A percentile compares a stretch with the other conserved stretches of the same genome.
Evolutionary conservation across 2,888 invertebrate genomes (phyloP).

Genomic region (Phortica magna): DNA sequence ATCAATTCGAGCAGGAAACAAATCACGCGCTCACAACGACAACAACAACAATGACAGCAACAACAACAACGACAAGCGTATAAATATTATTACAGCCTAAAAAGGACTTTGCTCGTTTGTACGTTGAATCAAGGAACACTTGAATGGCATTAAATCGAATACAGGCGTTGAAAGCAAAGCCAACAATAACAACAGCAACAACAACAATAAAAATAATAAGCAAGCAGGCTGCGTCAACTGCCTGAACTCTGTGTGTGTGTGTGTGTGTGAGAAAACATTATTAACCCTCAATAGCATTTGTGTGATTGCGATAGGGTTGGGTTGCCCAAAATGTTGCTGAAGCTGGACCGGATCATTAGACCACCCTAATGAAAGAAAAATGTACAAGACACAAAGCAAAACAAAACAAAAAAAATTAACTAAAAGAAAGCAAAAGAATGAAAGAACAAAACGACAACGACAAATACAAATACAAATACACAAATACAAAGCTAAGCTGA

Average conservation of each 20-base stretch:
- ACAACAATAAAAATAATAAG: conserved; percentile 28
- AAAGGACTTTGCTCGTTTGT: conserved; percentile 54
- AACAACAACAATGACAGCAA: conserved; percentile 7
- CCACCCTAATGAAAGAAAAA: conserved; percentile 15
- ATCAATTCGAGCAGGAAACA: conserved; percentile 61
- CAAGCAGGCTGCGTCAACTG: too few species aligned
- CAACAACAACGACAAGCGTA: conserved; percentile 10
- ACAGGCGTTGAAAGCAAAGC: conserved; percentile 44
- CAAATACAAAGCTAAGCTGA: conserved; percentile 9
- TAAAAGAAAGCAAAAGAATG: background rate
- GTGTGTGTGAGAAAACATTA: conserved; percentile 50
- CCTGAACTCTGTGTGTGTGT: conserved; percentile 35
- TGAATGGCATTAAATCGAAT: conserved; percentile 57
- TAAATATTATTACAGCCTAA: conserved; percentile 48
- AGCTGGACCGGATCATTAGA: conserved; percentile 17
- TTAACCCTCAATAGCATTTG: conserved; percentile 46
- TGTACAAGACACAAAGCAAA: background rate
- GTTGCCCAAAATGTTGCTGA: background rate
- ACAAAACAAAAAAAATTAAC: conserved; percentile 1
- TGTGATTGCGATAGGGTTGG: background rate
- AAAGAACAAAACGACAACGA: background rate
- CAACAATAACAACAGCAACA: conserved; percentile 22
- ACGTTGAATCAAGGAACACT: conserved; percentile 48
- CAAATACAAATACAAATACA: background rate
- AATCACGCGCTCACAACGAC: conserved; percentile 51